These are phyloP conservation scores for Phyllostomus discolor DNA, from an alignment of 2,113 vertebrate genomes.

Conservation along the genomic window DNA sequence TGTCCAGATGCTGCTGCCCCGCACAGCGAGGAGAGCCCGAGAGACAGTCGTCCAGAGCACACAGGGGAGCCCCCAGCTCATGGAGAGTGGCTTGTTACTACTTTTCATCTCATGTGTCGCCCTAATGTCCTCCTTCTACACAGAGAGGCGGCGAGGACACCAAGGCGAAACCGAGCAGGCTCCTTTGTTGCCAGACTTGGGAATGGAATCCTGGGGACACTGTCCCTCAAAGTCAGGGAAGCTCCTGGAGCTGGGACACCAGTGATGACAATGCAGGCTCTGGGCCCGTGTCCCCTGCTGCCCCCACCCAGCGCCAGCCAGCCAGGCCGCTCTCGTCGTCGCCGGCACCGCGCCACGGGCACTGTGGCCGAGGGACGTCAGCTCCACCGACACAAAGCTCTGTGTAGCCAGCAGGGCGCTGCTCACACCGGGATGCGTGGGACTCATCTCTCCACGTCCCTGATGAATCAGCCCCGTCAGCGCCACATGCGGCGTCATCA, in stretches of 20 bases:
- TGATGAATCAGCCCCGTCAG: background rate
- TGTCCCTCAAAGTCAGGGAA: background rate
- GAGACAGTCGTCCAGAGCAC: fast-evolving
- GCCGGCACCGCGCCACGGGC: fast-evolving
- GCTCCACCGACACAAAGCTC: too few relatives aligned
- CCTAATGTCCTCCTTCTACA: background rate
- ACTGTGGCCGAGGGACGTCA: fast-evolving
- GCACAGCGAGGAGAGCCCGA: fast-evolving
- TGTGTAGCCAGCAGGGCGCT: fast-evolving
- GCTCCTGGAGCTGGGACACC: background rate
- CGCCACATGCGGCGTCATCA: background rate
- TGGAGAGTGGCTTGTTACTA: fast-evolving
- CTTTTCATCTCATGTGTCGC: background rate
- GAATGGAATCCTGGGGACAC: fast-evolving
- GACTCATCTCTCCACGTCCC: background rate
- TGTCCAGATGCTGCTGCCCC: background rate
- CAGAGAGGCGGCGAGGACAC: background rate
- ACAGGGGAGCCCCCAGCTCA: background rate
- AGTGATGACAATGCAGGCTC: too few relatives aligned
- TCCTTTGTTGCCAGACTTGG: background rate
- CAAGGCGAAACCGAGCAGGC: background rate
- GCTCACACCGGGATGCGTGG: background rate
- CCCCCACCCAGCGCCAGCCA: fast-evolving
- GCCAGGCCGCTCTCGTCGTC: fast-evolving
- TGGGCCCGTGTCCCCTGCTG: too few relatives aligned